Conservation (phyloP, 2,888 invertebrate species). For the Heliconius sara region DNA sequence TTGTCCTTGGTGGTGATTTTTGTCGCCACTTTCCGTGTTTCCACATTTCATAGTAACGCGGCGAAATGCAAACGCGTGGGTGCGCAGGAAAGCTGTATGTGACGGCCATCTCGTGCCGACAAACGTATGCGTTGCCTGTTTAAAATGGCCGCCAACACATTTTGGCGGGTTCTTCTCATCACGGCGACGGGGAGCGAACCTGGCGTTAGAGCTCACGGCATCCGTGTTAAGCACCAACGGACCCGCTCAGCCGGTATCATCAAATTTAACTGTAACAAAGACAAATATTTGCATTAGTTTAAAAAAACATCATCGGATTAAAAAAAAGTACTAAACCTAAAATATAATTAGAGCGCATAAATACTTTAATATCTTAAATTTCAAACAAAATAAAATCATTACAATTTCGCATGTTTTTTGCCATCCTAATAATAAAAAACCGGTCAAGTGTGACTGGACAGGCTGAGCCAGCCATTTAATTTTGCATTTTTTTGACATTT, state of each 20-base stretch:
- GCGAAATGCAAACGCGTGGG: conserved; percentile 66
- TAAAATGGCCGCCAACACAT: conserved; percentile 83
- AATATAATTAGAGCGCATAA: too few relatives aligned
- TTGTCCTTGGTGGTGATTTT: conserved; percentile 82
- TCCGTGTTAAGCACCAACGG: conserved; percentile 63
- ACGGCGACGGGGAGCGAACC: conserved; percentile 78
- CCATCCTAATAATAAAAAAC: too few relatives aligned
- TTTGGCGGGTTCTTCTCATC: conserved; percentile 83
- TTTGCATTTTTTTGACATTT: too few relatives aligned
- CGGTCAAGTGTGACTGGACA: too few relatives aligned
- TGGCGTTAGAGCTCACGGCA: conserved; percentile 76
- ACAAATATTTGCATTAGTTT: conserved; percentile 25
- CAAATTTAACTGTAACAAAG: conserved; percentile 71
- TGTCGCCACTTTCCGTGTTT: conserved; percentile 92
- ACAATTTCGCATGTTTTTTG: too few relatives aligned
- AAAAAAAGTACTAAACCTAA: neutral
- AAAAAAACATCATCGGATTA: neutral
- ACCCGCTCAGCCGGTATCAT: conserved; percentile 62
- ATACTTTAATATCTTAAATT: too few relatives aligned
- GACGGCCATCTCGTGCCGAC: conserved; percentile 82
- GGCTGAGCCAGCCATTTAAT: too few relatives aligned
- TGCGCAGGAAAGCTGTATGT: conserved; percentile 67
- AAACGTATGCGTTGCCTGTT: conserved; percentile 78
- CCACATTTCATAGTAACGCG: conserved; percentile 87
- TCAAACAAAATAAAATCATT: too few relatives aligned